phyloP scores from a whole-genome alignment of 2,113 vertebrate species.

The Larimichthys crocea region DNA sequence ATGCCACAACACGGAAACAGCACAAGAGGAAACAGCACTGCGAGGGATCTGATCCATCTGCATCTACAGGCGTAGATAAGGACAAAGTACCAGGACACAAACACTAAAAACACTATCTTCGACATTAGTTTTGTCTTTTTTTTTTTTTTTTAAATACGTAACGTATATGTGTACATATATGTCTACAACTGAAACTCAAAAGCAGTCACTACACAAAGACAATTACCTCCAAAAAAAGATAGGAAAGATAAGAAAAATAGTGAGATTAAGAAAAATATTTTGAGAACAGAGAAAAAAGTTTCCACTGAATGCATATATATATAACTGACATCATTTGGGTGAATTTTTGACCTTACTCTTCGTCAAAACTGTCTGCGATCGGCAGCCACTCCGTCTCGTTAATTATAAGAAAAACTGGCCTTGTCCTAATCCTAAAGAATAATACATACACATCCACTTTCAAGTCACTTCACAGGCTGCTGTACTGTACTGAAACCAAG shows the following conservation, averaged over 20 bases:
- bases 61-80: constrained; percentile 78
- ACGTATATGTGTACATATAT: constrained; percentile 77
- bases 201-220: constrained; percentile 78
- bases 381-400: constrained; percentile 11
- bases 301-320: constrained; percentile 4
- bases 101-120: constrained; percentile 83
- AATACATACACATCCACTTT: constrained; percentile 33
- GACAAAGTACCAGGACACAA: constrained; percentile 93
- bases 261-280: constrained; percentile 20
- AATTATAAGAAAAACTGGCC: constrained; percentile 57
- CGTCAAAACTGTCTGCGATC: constrained; percentile 15
- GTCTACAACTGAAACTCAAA: constrained; percentile 62
- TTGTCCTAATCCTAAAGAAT: constrained; percentile 35
- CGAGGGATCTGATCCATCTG: constrained; percentile 75
- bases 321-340: constrained; percentile 24
- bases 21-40: constrained; percentile 68
- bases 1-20: constrained; percentile 70
- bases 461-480: constrained; percentile 45
- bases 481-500: constrained; percentile 12
- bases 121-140: constrained; percentile 72
- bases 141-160: constrained; percentile 77
- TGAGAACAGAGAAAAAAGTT: constrained; percentile 10
- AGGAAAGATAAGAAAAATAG: neutral
- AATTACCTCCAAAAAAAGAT: constrained; percentile 32
- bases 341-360: constrained; percentile 1